Base-by-base conservation (phyloP, 2,888 invertebrate genomes). In the Sesia bembeciformis region DNA sequence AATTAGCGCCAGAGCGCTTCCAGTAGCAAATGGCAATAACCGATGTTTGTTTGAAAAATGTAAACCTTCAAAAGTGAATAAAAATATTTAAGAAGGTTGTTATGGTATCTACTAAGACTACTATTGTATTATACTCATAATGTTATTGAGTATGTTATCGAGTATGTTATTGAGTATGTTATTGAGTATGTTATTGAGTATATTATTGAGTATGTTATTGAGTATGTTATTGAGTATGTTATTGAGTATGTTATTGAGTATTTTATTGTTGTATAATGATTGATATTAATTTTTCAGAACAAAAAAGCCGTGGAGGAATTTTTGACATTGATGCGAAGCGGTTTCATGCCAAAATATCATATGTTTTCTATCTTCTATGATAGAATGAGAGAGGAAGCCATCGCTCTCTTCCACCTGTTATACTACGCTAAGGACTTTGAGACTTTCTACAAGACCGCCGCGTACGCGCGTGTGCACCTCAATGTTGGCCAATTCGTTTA, bases 401-500 rank as follows among this genome's bases (percentile, higher is more conserved):
- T 86, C 7, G 76, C 84, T 53, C 78, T 93, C 0, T 92, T 90
- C 83, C 78, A 91, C 52, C 70, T 92, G 38, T 85, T 93, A 67
- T 91, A 83, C 76, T 89, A 89, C 57, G 91, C 93, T 52, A 91
- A 91, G 68, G 91, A 92, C 76, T 93, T 91, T 66, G 86, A 90
- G 0, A 90, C 90, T 54, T 92, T 93, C 80, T 91, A 90, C 74
- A 89, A 90, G 56, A 90, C 89, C 40, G 92, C 92, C 5, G 81
- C 90, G 5, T 91, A 83, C 79, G 90, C 89, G 6, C 90, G 92
- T 52, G 82, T 91, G 55, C 74, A 91, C 65, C 70, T 93, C 40
- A 94, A 94, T 75, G 91, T 92, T 60, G 90, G 91, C 53, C 82
- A 92, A 69, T 94, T 93, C 79, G 70, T 91, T 4, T 93, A 94